Conservation (phyloP, 1,140 invertebrate species). For the Eurosta solidaginis region DNA sequence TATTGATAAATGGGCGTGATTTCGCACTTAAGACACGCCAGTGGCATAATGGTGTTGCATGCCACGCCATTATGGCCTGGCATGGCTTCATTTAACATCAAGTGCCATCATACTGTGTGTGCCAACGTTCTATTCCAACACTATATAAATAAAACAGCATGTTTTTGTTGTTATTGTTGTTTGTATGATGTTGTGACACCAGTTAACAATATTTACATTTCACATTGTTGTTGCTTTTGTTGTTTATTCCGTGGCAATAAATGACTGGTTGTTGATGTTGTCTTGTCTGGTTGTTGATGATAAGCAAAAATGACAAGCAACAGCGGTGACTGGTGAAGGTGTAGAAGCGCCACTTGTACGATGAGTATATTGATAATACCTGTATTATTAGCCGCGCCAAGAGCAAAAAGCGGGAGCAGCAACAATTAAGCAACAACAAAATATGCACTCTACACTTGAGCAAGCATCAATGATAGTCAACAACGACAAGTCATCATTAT, state of each 20-base stretch:
- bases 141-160: no score
- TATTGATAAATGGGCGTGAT: constrained; percentile 23
- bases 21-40: not conserved
- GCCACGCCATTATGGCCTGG: constrained; percentile 4
- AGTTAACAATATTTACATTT: not conserved
- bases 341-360: not conserved
- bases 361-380: constrained; percentile 9
- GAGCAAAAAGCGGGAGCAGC: not conserved
- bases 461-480: not conserved
- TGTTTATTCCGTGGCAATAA: not conserved
- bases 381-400: not conserved
- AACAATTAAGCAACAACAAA: not conserved
- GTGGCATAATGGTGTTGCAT: not conserved
- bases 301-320: constrained; percentile 4
- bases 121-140: no score
- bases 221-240: not conserved
- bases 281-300: constrained; percentile 11
- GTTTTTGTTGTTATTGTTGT: not conserved
- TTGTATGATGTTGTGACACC: not conserved
- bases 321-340: not conserved
- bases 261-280: constrained; percentile 10
- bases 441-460: no score
- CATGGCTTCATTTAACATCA: constrained; percentile 16
- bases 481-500: no score
- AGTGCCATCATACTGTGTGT: not conserved